These are phyloP conservation scores for Delphinapterus leucas DNA, from an alignment of 2,113 vertebrate genomes.

Conservation along the genomic window DNA sequence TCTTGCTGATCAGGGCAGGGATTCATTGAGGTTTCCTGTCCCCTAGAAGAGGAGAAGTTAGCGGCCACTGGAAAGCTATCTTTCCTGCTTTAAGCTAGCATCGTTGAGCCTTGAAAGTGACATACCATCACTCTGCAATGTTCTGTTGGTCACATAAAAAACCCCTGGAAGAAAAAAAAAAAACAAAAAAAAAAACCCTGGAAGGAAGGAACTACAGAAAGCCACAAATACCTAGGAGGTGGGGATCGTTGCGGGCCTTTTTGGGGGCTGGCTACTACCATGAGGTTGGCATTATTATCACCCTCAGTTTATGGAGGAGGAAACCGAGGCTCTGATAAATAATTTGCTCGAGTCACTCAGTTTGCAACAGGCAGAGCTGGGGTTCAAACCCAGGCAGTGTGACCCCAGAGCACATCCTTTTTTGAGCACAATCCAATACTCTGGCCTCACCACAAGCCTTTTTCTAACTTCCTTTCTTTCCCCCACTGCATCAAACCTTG, in stretches of 20 bases:
- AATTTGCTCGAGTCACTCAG: background rate
- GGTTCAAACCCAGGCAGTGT: background rate
- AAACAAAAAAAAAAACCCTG: no score
- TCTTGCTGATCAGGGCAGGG: background rate
- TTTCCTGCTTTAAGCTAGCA: background rate
- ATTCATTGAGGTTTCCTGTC: background rate
- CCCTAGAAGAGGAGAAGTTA: background rate
- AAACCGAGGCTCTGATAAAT: background rate
- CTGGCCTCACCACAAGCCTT: background rate
- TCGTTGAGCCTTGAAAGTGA: background rate
- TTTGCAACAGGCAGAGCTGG: background rate
- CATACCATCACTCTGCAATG: no score
- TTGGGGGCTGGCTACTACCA: background rate
- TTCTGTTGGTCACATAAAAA: background rate
- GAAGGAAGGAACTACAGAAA: background rate
- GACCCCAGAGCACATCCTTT: background rate
- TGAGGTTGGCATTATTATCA: background rate
- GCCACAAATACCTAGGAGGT: background rate
- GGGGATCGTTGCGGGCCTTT: background rate
- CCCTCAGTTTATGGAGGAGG: background rate
- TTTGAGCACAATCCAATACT: background rate
- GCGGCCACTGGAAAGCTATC: background rate
- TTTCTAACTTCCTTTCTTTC: constrained; percentile 27
- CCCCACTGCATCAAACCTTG: background rate
- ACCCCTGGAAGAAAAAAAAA: background rate